Base-by-base conservation (phyloP, 2,113 vertebrate genomes). In the Mastomys coucha region DNA sequence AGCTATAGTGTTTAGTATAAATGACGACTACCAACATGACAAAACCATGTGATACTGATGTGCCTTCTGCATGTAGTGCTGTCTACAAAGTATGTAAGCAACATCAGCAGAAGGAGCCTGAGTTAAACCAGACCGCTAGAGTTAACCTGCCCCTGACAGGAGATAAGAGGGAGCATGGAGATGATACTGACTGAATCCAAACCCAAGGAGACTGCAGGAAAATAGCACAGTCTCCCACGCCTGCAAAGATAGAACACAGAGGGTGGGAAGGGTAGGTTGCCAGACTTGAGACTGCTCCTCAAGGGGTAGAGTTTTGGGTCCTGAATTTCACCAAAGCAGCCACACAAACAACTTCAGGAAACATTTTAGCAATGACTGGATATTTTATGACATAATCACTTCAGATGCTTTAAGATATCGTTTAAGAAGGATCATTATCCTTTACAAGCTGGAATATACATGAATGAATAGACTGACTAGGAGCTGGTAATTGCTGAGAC, bases 311-410 rank as follows among this genome's bases (percentile, higher is more conserved):
- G 24, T 88, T 80, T 31, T 33, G 63, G 60, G 78, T 81, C 45
- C 58, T 81, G 17, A 85, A 85, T 88, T 88, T 96, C 60, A 93
- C 26, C 39, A 90, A 80, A 90, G 36, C 63, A 93, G 22, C 65
- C 80, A 88, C 17, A 60, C n/a, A 87, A 93, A 78, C 31, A 77
- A 36, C 82, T 31, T 73, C 58, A 56, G 28, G 26, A 89, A 91
- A 65, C 11, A 42, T 4, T 17, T 33, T 20, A 26, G 75, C 31
- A 60, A 7, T 45, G 76, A 19, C 10, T 81, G 70, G 31, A 8
- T 88, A 76, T 80, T 92, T 91, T 87, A 39, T 31, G 42, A 82
- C 22, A 28, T 4, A 86, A 77, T 91, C 56, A 72, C 90, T 89
- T 77, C 16, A 39, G 51, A 72, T 89, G 58, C 24, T 78, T 91